A percentile compares a stretch with the other conserved stretches of the same genome.
phyloP scores from a whole-genome alignment of 2,888 invertebrate genomes.

The Syrista parreyssii region DNA sequence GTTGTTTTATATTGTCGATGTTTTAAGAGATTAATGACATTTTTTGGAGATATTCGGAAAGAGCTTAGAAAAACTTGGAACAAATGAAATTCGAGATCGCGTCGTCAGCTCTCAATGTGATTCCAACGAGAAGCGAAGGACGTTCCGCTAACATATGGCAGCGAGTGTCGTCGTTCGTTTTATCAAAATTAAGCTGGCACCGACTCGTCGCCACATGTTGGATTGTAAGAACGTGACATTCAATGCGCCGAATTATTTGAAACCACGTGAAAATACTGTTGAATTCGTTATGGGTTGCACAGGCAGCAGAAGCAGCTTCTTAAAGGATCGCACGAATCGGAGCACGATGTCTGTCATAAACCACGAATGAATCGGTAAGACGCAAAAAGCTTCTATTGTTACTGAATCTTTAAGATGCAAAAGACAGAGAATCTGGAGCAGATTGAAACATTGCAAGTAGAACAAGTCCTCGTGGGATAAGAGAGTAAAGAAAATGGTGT shows the following conservation, averaged over 20 bases:
- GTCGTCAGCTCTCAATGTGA: background rate
- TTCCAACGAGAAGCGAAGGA: background rate
- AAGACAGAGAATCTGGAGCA: background rate
- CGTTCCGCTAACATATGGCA: constrained; percentile 22
- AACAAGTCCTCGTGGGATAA: background rate
- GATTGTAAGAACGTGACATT: background rate
- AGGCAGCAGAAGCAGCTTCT: background rate
- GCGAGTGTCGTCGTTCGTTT: constrained; percentile 16
- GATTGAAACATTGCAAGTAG: background rate
- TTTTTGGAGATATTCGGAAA: too few relatives aligned
- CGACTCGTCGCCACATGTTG: background rate
- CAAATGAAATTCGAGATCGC: background rate
- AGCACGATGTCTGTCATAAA: background rate
- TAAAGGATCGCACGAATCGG: background rate
- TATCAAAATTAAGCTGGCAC: constrained; percentile 27
- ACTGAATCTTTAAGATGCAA: background rate
- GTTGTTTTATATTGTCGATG: too few relatives aligned
- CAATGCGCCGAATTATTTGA: background rate
- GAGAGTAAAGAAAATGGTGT: background rate
- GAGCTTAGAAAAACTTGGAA: too few relatives aligned
- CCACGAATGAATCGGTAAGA: background rate
- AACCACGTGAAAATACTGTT: background rate
- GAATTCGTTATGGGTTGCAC: background rate
- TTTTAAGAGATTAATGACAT: too few relatives aligned
- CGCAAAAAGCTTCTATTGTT: background rate